Evolutionary conservation across 35 echinoderm and acorn worm species (phyloP).

Genomic region (Apostichopus californicus): DNA sequence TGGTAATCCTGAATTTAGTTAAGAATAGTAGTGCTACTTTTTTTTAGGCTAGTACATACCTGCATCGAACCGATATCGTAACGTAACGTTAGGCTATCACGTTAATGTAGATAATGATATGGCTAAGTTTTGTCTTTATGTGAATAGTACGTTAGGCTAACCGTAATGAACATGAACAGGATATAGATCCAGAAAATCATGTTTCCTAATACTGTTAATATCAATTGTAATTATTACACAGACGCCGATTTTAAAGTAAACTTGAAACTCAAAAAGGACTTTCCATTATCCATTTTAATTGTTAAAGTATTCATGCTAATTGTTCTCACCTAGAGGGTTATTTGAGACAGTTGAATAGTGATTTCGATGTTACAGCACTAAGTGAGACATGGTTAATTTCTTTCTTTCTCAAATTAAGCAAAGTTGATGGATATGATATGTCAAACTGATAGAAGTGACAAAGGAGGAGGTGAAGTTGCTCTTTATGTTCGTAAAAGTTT

Average conservation of each 20-base stretch:
- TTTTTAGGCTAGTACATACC: no score
- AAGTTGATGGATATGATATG: conserved; percentile 13
- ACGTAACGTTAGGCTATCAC: no score
- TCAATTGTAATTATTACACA: background rate
- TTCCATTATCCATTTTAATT: background rate
- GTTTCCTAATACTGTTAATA: background rate
- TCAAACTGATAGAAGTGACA: conserved; percentile 1
- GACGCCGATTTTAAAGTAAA: background rate
- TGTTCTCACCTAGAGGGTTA: no score
- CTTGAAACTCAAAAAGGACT: background rate
- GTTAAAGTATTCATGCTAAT: background rate
- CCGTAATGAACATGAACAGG: background rate
- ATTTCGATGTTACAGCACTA: no score
- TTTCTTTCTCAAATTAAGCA: no score
- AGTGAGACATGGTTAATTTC: conserved; percentile 4
- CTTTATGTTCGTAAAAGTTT: background rate
- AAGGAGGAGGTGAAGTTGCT: conserved; percentile 9
- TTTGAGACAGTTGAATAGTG: no score
- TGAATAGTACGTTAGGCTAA: no score
- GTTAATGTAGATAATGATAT: no score
- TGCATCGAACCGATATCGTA: no score
- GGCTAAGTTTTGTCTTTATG: no score
- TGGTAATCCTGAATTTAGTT: no score
- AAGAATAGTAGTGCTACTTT: no score
- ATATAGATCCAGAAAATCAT: background rate